Base-by-base conservation (phyloP, 92 coral and sea anemone species). In the Isaurus tuberculatus region DNA sequence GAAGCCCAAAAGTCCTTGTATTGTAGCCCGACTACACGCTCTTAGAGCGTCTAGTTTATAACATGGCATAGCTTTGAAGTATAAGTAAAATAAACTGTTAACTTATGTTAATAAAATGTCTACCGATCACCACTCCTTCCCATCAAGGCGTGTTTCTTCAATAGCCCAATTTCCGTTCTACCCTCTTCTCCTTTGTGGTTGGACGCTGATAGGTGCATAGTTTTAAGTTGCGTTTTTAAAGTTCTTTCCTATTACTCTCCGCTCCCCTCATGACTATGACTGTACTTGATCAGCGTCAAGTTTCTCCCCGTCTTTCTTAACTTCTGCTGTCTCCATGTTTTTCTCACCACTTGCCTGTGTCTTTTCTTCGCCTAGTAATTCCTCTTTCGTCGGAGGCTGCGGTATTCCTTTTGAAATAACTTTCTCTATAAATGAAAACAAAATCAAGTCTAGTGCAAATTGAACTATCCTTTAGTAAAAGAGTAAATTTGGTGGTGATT, bases 331-430 rank as follows among this genome's bases (percentile, higher is more conserved):
- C 10, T 36, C 55, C 75, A 1, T 43, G 4, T 23, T 20, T 17
- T 4, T 28, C 31, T 27, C 75, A 27, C n/a, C n/a, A n/a, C n/a
- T n/a, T n/a, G 16, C 69, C 5, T 28, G 0, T n/a, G 53, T 26
- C 29, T 3, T 1, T 19, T 34, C 43, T 2, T 34, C 31, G 46
- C 81, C 23, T 0, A 75, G 67, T 13, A 75, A 29, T 53, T 75
- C 66, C 48, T 75, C 30, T 53, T 32, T 8, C 11, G 67, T 75
- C 5, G 81, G 81, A 16, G 81, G 81, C 17, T 19, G 28, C 10
- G 80, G 80, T 16, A 53, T 75, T n/a, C 34, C 46, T 60, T 19
- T 60, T 33, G 81, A 32, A 75, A 75, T 75, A 19, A 30, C 67
- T 26, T 75, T 67, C 25, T 75, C 81, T 30, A 60, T 72, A 51